Evolutionary conservation across 2,797 vertebrate species (phyloP), one percentile per base, ranked within the genome.

Genomic region (Sebastes miniatus): DNA sequence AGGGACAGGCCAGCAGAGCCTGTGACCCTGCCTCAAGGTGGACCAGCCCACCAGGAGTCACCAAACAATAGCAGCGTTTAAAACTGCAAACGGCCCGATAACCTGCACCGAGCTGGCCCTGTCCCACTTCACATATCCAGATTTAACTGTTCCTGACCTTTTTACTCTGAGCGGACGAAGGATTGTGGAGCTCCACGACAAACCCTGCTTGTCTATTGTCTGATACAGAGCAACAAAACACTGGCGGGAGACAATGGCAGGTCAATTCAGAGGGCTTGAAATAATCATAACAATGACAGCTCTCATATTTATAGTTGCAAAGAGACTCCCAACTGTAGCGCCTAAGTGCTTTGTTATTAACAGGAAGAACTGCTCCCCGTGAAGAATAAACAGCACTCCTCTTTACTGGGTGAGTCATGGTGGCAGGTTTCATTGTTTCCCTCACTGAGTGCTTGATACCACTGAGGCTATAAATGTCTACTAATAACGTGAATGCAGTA

Each of bases 201-300:
- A 78, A 56, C 56, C 69, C 62, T 36, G 43, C 63, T 69, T 39
- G 65, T 87, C 89, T 83, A 88, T 93, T 92, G 91, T 92, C 87
- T 85, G 73, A 84, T 75, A 65, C 66, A 3, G 71, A 83, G 74
- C 75, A 77, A 66, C 69, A 87, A 85, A 88, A 90, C 80, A 64
- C 74, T 73, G 79, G 67, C 64, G 56, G 65, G 57, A 89, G 88
- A 95, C 93, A 95, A 94, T 94, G 79, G 87, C 79, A 72, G 84
- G 87, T 92, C 89, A 88, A 82, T 31, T 76, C 76, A 70, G 52
- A 83, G 86, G 79, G 76, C 83, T 77, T 39, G 79, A 84, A 92
- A 91, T 92, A 93, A 93, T 93, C 86, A 87, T 73, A 92, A 94
- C 90, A 94, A 91, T 93, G 92, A 92, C 92, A 92, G 81, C 56